Percentiles rank a stretch among this genome's conserved stretches.
phyloP scores from a whole-genome alignment of 1,140 invertebrate species.

The Trissolcus basalis region DNA sequence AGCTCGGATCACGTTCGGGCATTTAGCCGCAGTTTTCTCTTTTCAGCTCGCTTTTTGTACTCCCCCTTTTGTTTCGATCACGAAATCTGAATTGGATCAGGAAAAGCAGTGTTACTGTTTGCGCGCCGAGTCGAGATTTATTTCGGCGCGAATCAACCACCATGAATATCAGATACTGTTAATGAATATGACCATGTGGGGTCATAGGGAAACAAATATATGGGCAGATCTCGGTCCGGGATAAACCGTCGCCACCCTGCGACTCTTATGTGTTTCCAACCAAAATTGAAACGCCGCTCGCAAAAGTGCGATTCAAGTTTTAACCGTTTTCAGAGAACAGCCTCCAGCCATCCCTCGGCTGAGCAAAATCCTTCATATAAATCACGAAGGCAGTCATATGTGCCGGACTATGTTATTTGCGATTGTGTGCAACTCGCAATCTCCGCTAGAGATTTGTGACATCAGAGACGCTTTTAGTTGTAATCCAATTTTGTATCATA shows the following conservation, averaged over 20 bases:
- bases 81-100: slow-evolving; percentile 48
- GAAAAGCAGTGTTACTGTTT: slow-evolving; percentile 55
- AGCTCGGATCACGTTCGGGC: slow-evolving; percentile 69
- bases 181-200: slow-evolving; percentile 71
- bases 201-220: slow-evolving; percentile 63
- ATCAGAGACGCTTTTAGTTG: slow-evolving; percentile 10
- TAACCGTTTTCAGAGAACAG: background rate
- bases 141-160: slow-evolving; percentile 71
- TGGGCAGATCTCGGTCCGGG: slow-evolving; percentile 25
- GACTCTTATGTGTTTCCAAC: slow-evolving; percentile 15
- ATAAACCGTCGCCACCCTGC: slow-evolving; percentile 31
- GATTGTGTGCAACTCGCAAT: slow-evolving; percentile 7
- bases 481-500: slow-evolving; percentile 11
- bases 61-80: slow-evolving; percentile 13
- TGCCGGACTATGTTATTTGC: slow-evolving; percentile 15
- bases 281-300: no score
- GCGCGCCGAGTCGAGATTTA: slow-evolving; percentile 65
- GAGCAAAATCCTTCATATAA: slow-evolving; percentile 21
- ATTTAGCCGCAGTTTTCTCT: slow-evolving; percentile 63
- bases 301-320: background rate
- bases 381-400: slow-evolving; percentile 32
- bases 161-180: slow-evolving; percentile 75
- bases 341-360: background rate
- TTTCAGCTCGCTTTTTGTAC: slow-evolving; percentile 22
- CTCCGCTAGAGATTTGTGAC: no score